Evolutionary conservation across 2,888 invertebrate genomes (phyloP).

Genomic region (Thysanoteuthis rhombus): DNA sequence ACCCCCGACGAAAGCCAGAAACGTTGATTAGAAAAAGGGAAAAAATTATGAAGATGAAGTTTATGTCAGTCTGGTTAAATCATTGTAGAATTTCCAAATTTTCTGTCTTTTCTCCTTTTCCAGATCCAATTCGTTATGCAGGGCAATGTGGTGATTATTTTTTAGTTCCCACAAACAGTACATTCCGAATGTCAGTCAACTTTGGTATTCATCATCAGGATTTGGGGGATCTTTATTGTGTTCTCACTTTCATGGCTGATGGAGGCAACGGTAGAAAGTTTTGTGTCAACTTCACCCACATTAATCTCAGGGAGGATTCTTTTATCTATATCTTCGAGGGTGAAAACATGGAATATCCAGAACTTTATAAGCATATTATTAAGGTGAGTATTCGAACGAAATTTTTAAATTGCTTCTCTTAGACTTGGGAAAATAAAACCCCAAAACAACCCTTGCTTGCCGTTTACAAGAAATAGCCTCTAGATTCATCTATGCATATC

Average conservation of each 20-base stretch:
- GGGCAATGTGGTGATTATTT: constrained; percentile 25
- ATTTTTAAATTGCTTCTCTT: too few species aligned
- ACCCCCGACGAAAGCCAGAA: too few species aligned
- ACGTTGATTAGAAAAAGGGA: background rate
- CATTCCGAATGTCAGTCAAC: constrained; percentile 1
- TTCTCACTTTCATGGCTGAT: background rate
- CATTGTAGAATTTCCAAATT: background rate
- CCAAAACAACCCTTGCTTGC: too few species aligned
- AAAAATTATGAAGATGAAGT: background rate
- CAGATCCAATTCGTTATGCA: constrained; percentile 18
- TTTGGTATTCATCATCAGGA: constrained; percentile 18
- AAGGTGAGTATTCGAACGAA: background rate
- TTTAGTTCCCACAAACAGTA: constrained; percentile 18
- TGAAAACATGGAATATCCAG: constrained; percentile 26
- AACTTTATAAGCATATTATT: constrained; percentile 29
- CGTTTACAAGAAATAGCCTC: too few species aligned
- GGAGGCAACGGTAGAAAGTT: constrained; percentile 19
- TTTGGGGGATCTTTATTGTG: constrained; percentile 20
- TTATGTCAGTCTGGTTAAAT: background rate
- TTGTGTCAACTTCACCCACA: constrained; percentile 16
- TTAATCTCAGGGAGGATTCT: constrained; percentile 20
- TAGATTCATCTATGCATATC: too few species aligned
- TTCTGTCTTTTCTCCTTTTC: background rate
- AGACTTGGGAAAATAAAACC: too few species aligned
- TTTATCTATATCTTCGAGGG: constrained; percentile 20